These are phyloP conservation scores for Indri indri DNA, from an alignment of 2,113 vertebrate species.

Conservation along the genomic window DNA sequence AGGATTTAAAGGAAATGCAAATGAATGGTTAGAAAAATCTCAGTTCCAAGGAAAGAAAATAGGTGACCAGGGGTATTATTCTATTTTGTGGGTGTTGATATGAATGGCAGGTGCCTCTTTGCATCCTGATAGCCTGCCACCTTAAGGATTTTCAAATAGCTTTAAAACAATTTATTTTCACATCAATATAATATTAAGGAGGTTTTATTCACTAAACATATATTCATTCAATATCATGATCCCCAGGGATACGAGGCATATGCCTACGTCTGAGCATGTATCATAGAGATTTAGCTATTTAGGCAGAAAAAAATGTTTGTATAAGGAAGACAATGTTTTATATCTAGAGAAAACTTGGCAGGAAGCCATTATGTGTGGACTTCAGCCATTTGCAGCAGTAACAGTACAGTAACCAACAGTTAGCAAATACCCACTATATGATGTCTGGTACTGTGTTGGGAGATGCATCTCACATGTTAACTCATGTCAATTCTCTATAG, in stretches of 20 bases:
- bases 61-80: neutral
- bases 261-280: neutral
- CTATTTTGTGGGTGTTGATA: constrained; percentile 6
- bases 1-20: constrained; percentile 60
- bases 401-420: neutral
- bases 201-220: constrained; percentile 40
- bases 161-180: constrained; percentile 46
- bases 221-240: constrained; percentile 48
- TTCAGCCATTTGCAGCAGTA: neutral
- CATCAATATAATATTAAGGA: neutral
- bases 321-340: neutral
- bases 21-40: neutral
- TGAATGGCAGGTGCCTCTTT: neutral
- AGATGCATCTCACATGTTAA: neutral
- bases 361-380: neutral
- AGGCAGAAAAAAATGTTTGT: neutral
- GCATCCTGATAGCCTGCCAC: neutral
- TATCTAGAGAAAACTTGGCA: neutral
- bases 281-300: neutral
- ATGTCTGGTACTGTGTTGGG: neutral
- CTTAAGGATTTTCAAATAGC: constrained; percentile 15
- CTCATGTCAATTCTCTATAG: neutral
- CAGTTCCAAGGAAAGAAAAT: neutral
- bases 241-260: neutral
- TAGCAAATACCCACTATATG: neutral